Percentiles rank a stretch among this genome's conserved stretches.
These are phyloP conservation scores for Thereuonema tuberculata DNA, from an alignment of 1,140 invertebrate species.

Conservation along the genomic window DNA sequence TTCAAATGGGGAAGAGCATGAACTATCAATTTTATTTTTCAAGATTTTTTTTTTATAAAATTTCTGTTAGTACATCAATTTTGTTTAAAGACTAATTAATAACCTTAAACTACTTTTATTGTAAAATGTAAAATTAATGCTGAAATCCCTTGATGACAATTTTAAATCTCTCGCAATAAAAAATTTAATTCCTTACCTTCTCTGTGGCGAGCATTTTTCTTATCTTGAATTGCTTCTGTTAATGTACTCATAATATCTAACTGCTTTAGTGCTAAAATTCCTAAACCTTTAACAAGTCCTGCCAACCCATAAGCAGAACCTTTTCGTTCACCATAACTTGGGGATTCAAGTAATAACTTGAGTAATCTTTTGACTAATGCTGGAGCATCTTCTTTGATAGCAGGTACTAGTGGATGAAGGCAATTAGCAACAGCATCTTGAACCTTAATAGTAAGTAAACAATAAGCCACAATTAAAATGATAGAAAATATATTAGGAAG, in stretches of 20 bases:
- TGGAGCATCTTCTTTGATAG: slow-evolving; percentile 78
- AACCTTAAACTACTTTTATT: no score
- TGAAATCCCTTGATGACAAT: no score
- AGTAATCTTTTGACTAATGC: slow-evolving; percentile 76
- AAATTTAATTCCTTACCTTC: no score
- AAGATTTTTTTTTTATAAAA: no score
- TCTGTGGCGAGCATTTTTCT: slow-evolving; percentile 41
- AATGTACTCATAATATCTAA: slow-evolving; percentile 89
- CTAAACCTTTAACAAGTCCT: slow-evolving; percentile 77
- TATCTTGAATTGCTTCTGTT: slow-evolving; percentile 89
- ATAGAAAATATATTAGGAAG: no score
- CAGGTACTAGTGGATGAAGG: slow-evolving; percentile 79
- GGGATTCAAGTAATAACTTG: slow-evolving; percentile 73
- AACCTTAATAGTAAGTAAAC: slow-evolving; percentile 43
- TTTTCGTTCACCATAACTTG: slow-evolving; percentile 92
- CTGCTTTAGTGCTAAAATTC: slow-evolving; percentile 88
- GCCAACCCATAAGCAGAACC: slow-evolving; percentile 41
- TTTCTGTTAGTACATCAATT: no score
- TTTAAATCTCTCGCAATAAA: no score
- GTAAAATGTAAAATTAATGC: no score
- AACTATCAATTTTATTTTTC: no score
- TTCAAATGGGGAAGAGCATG: no score
- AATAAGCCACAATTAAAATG: no score
- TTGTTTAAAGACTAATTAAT: no score
- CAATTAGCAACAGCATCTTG: slow-evolving; percentile 97